Conservation (phyloP, 2,888 invertebrate genomes). For the Mimachlamys varia region DNA sequence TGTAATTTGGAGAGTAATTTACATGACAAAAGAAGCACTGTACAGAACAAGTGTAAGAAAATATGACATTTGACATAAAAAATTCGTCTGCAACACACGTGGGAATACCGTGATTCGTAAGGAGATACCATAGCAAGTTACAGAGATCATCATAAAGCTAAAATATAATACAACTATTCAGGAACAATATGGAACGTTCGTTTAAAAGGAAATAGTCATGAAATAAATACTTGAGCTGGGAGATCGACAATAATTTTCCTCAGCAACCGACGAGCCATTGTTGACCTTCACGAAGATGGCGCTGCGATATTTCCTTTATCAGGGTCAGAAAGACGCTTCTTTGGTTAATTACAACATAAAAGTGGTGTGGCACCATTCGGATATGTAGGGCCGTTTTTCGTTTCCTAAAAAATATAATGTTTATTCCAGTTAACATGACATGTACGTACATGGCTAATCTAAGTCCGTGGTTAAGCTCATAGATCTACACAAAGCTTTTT, state of each 20-base stretch:
- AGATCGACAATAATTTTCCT: constrained; percentile 45
- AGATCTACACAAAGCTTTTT: too few relatives aligned
- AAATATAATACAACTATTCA: neutral
- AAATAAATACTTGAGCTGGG: constrained; percentile 34
- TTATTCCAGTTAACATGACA: too few relatives aligned
- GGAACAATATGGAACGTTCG: neutral
- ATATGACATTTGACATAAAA: neutral
- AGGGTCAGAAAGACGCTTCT: neutral
- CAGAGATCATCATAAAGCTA: neutral
- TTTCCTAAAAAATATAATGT: too few relatives aligned
- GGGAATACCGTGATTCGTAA: neutral
- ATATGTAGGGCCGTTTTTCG: neutral
- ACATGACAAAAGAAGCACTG: too few relatives aligned
- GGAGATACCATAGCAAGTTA: neutral
- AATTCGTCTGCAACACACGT: constrained; percentile 32
- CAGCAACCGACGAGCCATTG: constrained; percentile 48
- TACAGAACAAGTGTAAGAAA: too few relatives aligned
- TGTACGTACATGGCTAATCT: too few relatives aligned
- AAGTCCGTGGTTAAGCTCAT: too few relatives aligned
- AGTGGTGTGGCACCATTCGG: neutral
- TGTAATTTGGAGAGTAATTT: too few relatives aligned
- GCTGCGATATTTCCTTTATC: neutral
- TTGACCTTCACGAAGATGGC: constrained; percentile 42
- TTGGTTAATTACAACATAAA: neutral
- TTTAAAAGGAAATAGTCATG: neutral